These are phyloP conservation scores for Blastomussa wellsi DNA, from an alignment of 92 coral and sea anemone species.

Conservation along the genomic window DNA sequence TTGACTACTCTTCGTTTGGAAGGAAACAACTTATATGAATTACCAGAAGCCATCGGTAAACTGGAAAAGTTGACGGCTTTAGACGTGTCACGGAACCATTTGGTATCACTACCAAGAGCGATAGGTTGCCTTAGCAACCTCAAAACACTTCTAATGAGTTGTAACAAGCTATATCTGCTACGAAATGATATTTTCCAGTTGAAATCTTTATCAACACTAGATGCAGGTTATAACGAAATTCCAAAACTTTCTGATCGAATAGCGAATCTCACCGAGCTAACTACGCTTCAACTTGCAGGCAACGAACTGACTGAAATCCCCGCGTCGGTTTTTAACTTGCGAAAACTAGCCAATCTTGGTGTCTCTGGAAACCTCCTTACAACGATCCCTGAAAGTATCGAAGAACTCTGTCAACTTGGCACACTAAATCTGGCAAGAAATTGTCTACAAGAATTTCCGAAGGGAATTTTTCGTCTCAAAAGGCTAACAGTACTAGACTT, in stretches of 20 bases:
- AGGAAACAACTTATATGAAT: not conserved
- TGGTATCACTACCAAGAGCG: not conserved
- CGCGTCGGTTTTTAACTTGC: not conserved
- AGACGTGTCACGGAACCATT: not conserved
- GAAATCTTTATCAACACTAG: slow-evolving; percentile 2
- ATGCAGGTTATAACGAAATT: slow-evolving; percentile 10
- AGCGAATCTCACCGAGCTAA: not conserved
- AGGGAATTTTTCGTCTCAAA: not conserved
- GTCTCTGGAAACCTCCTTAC: not conserved
- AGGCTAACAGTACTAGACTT: not conserved
- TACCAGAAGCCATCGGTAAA: not conserved
- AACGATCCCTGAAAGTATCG: not conserved
- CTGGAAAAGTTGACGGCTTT: not conserved
- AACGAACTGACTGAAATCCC: slow-evolving; percentile 7
- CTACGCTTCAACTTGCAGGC: not conserved
- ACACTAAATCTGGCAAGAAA: not conserved
- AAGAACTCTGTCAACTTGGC: not conserved
- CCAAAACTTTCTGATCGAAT: not conserved
- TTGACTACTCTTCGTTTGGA: not conserved
- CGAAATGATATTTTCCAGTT: not conserved
- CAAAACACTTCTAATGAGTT: slow-evolving; percentile 1
- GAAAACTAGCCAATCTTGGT: not conserved
- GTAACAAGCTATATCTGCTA: not conserved
- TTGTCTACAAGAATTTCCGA: not conserved
- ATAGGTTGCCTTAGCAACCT: not conserved